Evolutionary conservation across 2,797 vertebrate genomes (phyloP), one percentile per base, ranked within the genome.

Genomic region (Myotis planiceps): DNA sequence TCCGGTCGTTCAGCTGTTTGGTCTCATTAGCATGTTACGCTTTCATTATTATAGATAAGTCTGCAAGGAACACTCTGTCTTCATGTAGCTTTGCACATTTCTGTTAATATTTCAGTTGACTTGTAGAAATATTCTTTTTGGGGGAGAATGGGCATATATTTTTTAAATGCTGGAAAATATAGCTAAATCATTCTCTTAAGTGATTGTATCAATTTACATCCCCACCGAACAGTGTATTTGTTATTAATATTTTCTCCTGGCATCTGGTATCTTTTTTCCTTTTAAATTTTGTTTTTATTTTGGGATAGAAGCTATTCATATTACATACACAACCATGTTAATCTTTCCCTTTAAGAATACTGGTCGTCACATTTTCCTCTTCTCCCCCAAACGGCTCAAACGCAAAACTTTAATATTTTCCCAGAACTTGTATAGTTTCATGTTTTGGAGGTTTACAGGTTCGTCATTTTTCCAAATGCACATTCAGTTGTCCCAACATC

Each of bases 181-280:
- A 85, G 72, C 60, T 88, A 95, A 79, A 37, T 88, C 89, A 45
- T 69, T 37, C 53, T 92, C 32, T n/a, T 8, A 45, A 84, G 65
- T 53, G 90, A 66, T 14, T 71, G 10, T 29, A 42, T 65, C 45
- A 66, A 60, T 60, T 80, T 88, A 58, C 39, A 87, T 39, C 19
- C 15, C 14, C n/a, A 79, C n/a, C 53, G 37, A 90, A 85, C 23
- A 72, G 29, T 58, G 51, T 53, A 47, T 42, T 60, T 92, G 55
- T 82, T 82, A 82, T 19, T 90, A 93, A 79, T 86, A 84, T 84
- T 92, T 87, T 93, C 34, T 90, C 39, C 32, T 53, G 71, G 80
- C 29, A 19, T 32, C 68, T 85, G 49, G 10, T 78, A 6, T 6
- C 39, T 76, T 74, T 69, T 71, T 69, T 71, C 19, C 32, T 55